These are phyloP conservation scores for Hermaeophaga mercurialis DNA, from an alignment of 2,888 invertebrate species.

Conservation along the genomic window DNA sequence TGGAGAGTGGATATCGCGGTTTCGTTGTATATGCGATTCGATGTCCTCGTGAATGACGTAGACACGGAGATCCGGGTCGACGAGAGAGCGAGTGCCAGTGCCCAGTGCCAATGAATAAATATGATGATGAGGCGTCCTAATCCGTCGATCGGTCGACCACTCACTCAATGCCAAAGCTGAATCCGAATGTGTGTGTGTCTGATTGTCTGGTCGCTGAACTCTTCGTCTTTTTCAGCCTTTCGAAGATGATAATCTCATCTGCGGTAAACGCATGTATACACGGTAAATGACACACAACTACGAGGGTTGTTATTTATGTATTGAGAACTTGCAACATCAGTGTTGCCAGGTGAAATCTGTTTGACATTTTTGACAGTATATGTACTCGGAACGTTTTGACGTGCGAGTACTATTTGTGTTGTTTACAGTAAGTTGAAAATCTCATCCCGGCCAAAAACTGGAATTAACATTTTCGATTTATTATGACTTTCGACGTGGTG, in stretches of 20 bases:
- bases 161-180: not conserved
- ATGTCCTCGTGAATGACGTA: constrained; percentile 29
- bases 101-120: constrained; percentile 4
- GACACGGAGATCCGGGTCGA: constrained; percentile 38
- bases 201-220: constrained; percentile 3
- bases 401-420: too few species aligned
- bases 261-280: too few species aligned
- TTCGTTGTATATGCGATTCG: constrained; percentile 4
- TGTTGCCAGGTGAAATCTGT: too few species aligned
- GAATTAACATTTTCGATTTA: too few species aligned
- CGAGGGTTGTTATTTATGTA: too few species aligned
- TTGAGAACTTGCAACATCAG: too few species aligned
- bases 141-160: not conserved
- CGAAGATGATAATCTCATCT: not conserved
- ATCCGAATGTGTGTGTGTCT: not conserved
- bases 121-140: constrained; percentile 1
- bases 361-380: too few species aligned
- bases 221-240: not conserved
- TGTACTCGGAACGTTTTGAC: too few species aligned
- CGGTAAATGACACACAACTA: too few species aligned
- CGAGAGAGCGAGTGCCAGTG: constrained; percentile 17
- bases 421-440: too few species aligned
- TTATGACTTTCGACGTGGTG: too few species aligned
- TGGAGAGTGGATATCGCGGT: constrained; percentile 36
- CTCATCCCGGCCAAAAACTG: too few species aligned